Evolutionary conservation across 2,797 vertebrate genomes (phyloP).

Genomic region (Prionace glauca): DNA sequence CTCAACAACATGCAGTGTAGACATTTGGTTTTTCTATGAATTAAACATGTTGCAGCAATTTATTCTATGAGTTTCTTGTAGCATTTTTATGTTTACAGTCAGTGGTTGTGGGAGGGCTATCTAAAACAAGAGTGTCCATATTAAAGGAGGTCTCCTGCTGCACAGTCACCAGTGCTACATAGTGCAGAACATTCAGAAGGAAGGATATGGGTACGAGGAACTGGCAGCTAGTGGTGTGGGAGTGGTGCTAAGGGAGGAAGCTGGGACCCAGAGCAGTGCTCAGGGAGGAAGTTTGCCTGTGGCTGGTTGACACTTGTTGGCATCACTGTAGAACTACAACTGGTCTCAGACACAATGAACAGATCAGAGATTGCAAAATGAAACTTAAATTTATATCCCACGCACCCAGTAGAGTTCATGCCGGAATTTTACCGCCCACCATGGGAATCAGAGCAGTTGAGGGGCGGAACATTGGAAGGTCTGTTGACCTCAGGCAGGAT

Average conservation of each 20-base stretch:
- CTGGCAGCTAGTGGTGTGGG: background rate
- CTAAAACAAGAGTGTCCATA: background rate
- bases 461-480: too few relatives aligned
- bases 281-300: background rate
- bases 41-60: background rate
- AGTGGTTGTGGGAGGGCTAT: background rate
- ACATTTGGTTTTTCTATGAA: background rate
- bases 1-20: background rate
- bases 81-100: background rate
- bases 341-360: background rate
- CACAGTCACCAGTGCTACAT: background rate
- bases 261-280: background rate
- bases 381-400: background rate
- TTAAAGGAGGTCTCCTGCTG: background rate
- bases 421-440: background rate
- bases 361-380: background rate
- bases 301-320: background rate
- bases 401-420: background rate
- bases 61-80: background rate
- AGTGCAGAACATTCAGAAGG: background rate
- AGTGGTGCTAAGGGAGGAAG: background rate
- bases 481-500: too few relatives aligned
- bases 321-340: background rate
- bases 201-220: background rate
- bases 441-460: background rate